Evolutionary conservation across 2,888 invertebrate species (phyloP), one percentile per base, ranked within the genome.

Genomic region (Apotomis capreana): DNA sequence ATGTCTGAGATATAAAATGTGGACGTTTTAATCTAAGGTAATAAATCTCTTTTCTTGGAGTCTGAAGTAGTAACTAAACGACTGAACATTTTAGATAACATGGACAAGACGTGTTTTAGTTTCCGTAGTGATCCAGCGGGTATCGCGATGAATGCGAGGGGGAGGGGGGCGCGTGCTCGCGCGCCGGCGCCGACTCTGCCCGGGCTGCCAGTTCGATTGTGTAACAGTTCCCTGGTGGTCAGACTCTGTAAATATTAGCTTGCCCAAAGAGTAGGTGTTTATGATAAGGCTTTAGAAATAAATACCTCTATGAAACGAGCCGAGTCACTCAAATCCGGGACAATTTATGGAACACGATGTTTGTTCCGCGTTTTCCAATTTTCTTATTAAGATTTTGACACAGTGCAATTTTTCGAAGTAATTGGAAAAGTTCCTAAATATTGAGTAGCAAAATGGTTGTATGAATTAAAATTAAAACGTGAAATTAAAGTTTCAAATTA

Each of bases 401-500:
- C 67, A 65, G 67, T 74, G 74, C 67, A 70, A 74, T 70, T 74
- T 73, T 63, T 70, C 61, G 70, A 57, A 61, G 57, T 63, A 67
- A 74, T 54, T 68, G 68, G 72, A 74, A 61, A 76, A 76, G 79
- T 78, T 78, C 78, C 76, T 78, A 78, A 76, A 67, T 72, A 52
- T 65, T 75, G 72, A 61, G 61, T 69, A 60, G 55, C 15, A 63
- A 68, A 15, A 58, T 69, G 74, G 68, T 76, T 70, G 70, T 68
- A 74, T 75, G 67, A 46, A 65, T 51, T 73, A 51, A 70, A 73
- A 52, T 63, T 59, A 57, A 68, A 52, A 69, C 12, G 49, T 70
- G 69, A 62, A 74, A 59, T 61, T 55, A 70, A 76, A 74, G 86
- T 90, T 90, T 90, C 89, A 90, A 89, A 89, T 89, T 90, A 86